Conservation (phyloP, 1,140 invertebrate genomes). For the Pogonognathellus flavescens region DNA sequence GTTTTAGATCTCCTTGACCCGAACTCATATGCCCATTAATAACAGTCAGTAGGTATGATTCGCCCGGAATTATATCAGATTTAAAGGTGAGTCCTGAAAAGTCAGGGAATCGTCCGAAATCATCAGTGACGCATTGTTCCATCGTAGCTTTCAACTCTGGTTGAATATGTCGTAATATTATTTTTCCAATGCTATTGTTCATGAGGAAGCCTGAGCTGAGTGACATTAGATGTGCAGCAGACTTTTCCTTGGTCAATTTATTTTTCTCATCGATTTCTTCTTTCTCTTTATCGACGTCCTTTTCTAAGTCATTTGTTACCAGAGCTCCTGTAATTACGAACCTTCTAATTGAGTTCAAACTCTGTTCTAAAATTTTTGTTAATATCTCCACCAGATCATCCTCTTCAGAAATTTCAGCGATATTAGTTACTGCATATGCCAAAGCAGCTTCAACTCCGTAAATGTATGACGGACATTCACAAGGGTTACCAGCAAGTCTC, state of each 20-base stretch:
- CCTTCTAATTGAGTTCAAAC: constrained; percentile 53
- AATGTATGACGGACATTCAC: constrained; percentile 57
- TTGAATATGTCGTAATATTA: constrained; percentile 56
- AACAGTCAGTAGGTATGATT: constrained; percentile 80
- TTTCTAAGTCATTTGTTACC: constrained; percentile 14
- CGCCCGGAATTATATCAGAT: constrained; percentile 86
- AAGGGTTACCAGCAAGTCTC: background rate
- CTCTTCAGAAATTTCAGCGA: constrained; percentile 44
- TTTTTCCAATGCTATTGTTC: constrained; percentile 59
- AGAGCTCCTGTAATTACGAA: constrained; percentile 12
- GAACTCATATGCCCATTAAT: constrained; percentile 64
- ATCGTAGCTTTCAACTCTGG: constrained; percentile 57
- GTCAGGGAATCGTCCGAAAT: constrained; percentile 58
- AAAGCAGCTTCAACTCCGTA: constrained; percentile 63
- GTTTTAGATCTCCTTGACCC: constrained; percentile 51
- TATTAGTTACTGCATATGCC: constrained; percentile 28
- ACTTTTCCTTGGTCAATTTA: background rate
- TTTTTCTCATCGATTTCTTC: constrained; percentile 43
- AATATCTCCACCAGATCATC: constrained; percentile 36
- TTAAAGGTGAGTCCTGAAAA: constrained; percentile 62
- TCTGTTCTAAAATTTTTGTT: constrained; percentile 49
- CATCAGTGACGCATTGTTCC: constrained; percentile 44
- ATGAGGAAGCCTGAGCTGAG: constrained; percentile 62
- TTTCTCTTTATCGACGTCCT: constrained; percentile 17
- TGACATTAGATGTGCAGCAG: constrained; percentile 57